Evolutionary conservation across 2,113 vertebrate species (phyloP).

Genomic region (Macrotis lagotis): DNA sequence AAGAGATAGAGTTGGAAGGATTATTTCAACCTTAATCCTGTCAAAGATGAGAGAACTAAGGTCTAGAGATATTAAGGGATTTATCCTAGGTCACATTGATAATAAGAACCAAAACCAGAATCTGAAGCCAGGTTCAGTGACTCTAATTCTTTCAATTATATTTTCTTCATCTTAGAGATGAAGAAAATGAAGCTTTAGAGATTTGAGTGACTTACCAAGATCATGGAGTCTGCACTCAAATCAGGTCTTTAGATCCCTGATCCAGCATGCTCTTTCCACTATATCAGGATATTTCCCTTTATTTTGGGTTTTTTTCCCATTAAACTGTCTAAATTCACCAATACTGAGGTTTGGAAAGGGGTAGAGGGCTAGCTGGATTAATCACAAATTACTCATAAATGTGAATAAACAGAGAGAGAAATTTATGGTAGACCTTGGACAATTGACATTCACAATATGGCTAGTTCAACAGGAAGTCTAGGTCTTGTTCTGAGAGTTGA

Average conservation of each 20-base stretch:
- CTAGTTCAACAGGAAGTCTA: constrained; percentile 61
- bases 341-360: neutral
- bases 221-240: neutral
- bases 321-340: neutral
- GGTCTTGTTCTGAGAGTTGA: constrained; percentile 74
- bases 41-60: constrained; percentile 22
- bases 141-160: neutral
- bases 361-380: constrained; percentile 36
- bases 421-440: constrained; percentile 71
- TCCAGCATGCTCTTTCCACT: neutral
- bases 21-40: neutral
- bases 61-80: neutral
- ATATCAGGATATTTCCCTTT: neutral
- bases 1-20: neutral
- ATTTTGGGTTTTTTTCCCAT: neutral
- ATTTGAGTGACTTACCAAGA: neutral
- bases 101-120: neutral
- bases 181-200: neutral
- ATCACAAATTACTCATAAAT: constrained; percentile 53
- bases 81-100: neutral
- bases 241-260: neutral
- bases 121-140: neutral
- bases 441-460: constrained; percentile 70
- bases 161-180: neutral
- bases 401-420: constrained; percentile 31